Evolutionary conservation across 1,140 invertebrate species (phyloP), one percentile per base, ranked within the genome.

Genomic region (Artemia franciscana): DNA sequence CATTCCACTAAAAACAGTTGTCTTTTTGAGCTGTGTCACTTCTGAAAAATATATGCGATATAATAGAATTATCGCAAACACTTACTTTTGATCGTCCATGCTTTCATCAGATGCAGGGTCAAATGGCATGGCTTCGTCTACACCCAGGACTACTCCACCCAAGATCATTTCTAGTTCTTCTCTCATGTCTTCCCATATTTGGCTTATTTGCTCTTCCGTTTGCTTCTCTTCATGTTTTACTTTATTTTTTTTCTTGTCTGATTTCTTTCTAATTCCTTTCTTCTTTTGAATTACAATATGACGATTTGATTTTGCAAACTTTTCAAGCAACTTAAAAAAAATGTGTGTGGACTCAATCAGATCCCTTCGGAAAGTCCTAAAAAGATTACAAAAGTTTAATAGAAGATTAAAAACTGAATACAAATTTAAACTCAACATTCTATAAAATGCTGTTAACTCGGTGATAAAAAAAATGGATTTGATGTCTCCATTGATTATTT

Each of bases 261-360:
- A 12, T 3, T 64, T 64, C 60, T 66, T 66, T 71, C 76, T 80
- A 71, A 78, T 68, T n/a, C n/a, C n/a, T n/a, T n/a, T n/a, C 69
- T 84, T 85, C 67, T 84, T 83, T 30, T 91, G 83, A 2, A 92
- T 78, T 4, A 94, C 74, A 4, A 79, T 68, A 24, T 77, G 74
- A 21, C 77, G 78, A 64, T 82, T 80, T 67, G 77, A 80, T 57
- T 80, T 80, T 63, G 81, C 85, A 72, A 82, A 88, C 60, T 81
- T 75, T 72, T 96, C 87, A 63, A 97, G 72, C 80, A 95, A 84
- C 78, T 90, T 92, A 58, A 97, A 71, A 72, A 94, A 97, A 64
- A 94, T 76, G 74, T 97, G 91, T 25, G 82, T 82, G 0, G 88
- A 90, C 71, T 92, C 85, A 12, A 93, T 75, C 12, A 97, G 75